These are phyloP conservation scores for Hassar affinis DNA, from an alignment of 2,113 vertebrate species.

Conservation along the genomic window DNA sequence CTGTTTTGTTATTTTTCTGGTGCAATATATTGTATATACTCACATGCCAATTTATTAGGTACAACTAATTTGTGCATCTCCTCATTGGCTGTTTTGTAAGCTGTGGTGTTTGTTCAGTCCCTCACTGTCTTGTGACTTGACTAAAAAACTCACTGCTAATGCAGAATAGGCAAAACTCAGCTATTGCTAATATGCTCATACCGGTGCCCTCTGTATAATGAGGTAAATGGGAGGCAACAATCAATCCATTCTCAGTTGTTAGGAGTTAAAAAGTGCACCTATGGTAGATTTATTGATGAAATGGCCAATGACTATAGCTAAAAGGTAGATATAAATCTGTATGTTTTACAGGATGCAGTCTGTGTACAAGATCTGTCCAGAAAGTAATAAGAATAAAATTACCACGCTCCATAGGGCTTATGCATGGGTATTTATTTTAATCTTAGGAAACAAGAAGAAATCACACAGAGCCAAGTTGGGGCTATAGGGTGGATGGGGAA, in stretches of 20 bases:
- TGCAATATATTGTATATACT: neutral
- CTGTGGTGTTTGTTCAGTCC: neutral
- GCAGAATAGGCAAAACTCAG: neutral
- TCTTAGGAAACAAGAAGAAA: no score
- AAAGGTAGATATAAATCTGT: neutral
- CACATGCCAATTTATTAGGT: neutral
- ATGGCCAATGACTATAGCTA: neutral
- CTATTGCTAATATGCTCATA: neutral
- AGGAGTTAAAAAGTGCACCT: neutral
- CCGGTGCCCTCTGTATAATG: neutral
- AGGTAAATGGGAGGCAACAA: neutral
- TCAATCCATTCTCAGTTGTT: neutral
- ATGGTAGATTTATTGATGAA: neutral
- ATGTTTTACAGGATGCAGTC: conserved; percentile 8
- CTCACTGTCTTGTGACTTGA: neutral
- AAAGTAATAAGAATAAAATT: no score
- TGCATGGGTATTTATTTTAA: no score
- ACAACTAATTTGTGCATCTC: neutral
- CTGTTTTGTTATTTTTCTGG: neutral
- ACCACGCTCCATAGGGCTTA: no score
- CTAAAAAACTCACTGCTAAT: neutral
- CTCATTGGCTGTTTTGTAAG: neutral
- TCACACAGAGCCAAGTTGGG: no score
- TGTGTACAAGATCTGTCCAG: neutral
- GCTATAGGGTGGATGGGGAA: no score